A percentile compares a stretch with the other conserved stretches of the same genome.
Evolutionary conservation across 1,140 invertebrate species (phyloP).

Genomic region (Drosophila auraria): DNA sequence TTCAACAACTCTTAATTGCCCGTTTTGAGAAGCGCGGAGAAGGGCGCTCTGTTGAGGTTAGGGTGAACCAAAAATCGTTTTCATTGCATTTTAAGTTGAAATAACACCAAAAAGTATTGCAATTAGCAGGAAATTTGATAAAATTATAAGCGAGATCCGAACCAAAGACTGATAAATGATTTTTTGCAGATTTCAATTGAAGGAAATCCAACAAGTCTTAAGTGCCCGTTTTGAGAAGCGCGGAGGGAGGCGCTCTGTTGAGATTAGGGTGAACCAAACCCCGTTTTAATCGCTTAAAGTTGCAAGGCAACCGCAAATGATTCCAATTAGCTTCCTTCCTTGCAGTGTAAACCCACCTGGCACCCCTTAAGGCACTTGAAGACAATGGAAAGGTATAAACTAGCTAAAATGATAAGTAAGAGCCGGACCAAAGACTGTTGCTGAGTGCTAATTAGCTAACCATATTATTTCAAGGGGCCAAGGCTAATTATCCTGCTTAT

Average conservation of each 20-base stretch:
- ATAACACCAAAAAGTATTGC: neutral
- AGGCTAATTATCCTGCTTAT: neutral
- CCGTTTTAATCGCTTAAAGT: no score
- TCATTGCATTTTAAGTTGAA: no score
- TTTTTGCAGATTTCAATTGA: no score
- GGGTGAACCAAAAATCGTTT: neutral
- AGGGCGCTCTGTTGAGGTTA: no score
- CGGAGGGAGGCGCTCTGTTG: neutral
- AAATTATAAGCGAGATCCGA: no score
- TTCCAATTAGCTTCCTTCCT: neutral
- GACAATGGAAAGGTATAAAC: neutral
- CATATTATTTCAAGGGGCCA: neutral
- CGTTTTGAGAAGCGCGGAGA: no score
- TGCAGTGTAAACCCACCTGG: neutral
- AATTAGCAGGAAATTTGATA: no score
- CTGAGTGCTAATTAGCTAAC: slow-evolving; percentile 1
- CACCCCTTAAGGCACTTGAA: neutral
- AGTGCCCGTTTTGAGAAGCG: neutral
- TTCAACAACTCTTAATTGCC: no score
- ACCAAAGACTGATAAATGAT: no score
- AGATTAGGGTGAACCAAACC: neutral
- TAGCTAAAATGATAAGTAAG: slow-evolving; percentile 1
- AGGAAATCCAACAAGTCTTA: neutral
- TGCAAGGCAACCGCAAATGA: neutral
- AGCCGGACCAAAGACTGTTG: neutral